Conservation (phyloP, 2,888 invertebrate genomes). For the Germaria angustata region DNA sequence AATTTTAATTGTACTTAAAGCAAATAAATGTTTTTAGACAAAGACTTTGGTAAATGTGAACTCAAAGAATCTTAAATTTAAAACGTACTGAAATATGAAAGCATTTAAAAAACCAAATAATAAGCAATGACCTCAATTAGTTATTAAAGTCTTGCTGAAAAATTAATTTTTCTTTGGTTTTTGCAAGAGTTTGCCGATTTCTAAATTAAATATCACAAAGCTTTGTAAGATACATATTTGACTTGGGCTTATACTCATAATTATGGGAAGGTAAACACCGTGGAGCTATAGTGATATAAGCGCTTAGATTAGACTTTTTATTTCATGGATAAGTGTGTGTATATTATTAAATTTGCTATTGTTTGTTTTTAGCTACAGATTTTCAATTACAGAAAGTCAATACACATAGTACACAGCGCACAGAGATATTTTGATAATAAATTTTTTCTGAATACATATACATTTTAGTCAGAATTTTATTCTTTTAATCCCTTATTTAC, state of each 20-base stretch:
- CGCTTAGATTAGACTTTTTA: too few species aligned
- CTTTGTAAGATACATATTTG: neutral
- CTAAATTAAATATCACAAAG: neutral
- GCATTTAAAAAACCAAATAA: conserved; percentile 2
- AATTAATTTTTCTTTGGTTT: neutral
- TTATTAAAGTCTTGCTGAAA: neutral
- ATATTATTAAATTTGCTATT: too few species aligned
- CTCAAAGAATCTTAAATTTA: neutral
- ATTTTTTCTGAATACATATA: too few species aligned
- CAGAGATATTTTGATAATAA: too few species aligned
- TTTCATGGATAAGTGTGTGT: too few species aligned
- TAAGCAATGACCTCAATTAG: neutral
- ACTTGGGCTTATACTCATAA: neutral
- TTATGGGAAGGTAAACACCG: neutral
- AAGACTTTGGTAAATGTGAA: neutral
- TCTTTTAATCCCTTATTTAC: too few species aligned
- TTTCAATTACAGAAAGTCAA: too few species aligned
- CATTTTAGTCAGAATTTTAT: too few species aligned
- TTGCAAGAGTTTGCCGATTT: neutral
- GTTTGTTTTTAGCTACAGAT: neutral
- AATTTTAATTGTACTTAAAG: neutral
- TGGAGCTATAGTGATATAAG: neutral
- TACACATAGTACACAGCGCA: too few species aligned
- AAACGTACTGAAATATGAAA: conserved; percentile 2
- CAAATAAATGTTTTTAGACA: neutral